Evolutionary conservation across 2,888 invertebrate genomes (phyloP), one percentile per base, ranked within the genome.

Genomic region (Pycnomerus fuliginosus): DNA sequence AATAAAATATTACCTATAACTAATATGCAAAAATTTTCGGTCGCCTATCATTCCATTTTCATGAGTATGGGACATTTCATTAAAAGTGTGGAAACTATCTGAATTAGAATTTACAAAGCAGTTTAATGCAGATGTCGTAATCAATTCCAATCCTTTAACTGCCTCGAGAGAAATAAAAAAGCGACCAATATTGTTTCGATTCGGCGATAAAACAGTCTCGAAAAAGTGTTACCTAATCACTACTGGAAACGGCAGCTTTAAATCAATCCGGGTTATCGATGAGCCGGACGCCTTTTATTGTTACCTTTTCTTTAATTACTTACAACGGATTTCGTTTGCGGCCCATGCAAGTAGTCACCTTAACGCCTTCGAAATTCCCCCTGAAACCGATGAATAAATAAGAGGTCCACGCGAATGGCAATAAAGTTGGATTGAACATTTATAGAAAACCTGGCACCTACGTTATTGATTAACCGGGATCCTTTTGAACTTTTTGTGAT

Each of bases 231-330:
- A 61, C 65, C 64, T 63, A 65, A 65, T 65, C 63, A 65, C 63
- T 64, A 62, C 62, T 55, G 65, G 61, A 64, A 61, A 64, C 62
- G 57, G 60, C 57, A 58, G 58, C 64, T 50, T 58, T 68, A 67
- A 68, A 69, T 69, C 68, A 69, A 62, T 67, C 65, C 56, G 41
- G 50, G 60, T 65, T 66, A 68, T 68, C 67, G 63, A 46, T 54
- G 52, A 52, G 44, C 58, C 53, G 61, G 65, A 67, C 65, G 62
- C 64, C 64, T 65, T 68, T 68, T 68, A 68, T 69, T 68, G 68
- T 68, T 67, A 62, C 67, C 67, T 67, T 65, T 69, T 58, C 65
- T 62, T 69, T 69, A 68, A 69, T 68, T 69, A 67, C 69, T 62
- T 60, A 64, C 65, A 63, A 58, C 60, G 61, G 59, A 60, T 62